A percentile compares a stretch with the other conserved stretches of the same genome.
These are phyloP conservation scores for Ibidorhyncha struthersii DNA, from an alignment of 2,113 vertebrate genomes.

Conservation along the genomic window DNA sequence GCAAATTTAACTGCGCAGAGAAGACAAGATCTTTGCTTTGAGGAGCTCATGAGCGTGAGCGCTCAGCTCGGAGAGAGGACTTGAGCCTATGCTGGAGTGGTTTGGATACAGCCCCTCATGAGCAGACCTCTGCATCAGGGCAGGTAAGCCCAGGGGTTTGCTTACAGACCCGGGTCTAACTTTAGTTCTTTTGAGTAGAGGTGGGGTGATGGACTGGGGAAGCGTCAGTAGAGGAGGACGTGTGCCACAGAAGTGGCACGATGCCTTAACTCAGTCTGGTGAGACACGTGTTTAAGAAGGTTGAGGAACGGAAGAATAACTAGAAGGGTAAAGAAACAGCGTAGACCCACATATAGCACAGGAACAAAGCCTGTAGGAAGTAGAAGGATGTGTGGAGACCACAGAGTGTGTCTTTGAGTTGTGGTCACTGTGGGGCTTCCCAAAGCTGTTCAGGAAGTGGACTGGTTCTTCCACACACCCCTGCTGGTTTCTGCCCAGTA, in stretches of 20 bases:
- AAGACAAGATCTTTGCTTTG: background rate
- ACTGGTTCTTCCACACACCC: background rate
- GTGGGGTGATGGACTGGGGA: background rate
- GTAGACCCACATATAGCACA: background rate
- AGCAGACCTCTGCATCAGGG: background rate
- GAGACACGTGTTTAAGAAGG: background rate
- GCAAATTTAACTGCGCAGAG: background rate
- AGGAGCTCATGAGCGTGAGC: background rate
- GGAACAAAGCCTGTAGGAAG: background rate
- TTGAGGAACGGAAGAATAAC: background rate
- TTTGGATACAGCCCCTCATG: background rate
- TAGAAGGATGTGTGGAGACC: background rate
- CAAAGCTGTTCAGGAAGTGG: background rate
- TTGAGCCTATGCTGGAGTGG: accelerated
- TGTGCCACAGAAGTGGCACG: background rate
- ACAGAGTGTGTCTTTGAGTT: background rate
- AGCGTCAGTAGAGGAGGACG: accelerated
- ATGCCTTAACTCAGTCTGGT: background rate
- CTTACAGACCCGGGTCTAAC: background rate
- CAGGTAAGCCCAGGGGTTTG: background rate
- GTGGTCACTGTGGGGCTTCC: background rate
- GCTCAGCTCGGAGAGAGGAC: background rate
- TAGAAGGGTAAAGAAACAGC: background rate
- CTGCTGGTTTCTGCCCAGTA: background rate
- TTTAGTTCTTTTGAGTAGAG: background rate